A percentile compares a stretch with the other conserved stretches of the same genome.
These are phyloP conservation scores for Gonioctena quinquepunctata DNA, from an alignment of 1,140 invertebrate genomes.

Conservation along the genomic window DNA sequence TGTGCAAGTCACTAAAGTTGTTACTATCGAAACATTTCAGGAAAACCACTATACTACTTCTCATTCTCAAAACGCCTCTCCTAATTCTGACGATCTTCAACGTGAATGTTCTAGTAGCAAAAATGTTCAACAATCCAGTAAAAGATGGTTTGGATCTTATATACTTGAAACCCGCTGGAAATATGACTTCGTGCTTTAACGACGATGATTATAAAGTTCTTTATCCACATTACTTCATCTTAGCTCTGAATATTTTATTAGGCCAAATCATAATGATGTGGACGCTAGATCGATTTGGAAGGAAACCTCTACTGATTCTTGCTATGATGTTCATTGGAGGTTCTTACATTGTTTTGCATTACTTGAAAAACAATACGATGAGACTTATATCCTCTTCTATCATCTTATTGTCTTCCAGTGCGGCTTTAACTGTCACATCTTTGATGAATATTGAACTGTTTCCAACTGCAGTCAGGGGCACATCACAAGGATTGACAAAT, in stretches of 20 bases:
- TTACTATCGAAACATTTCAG: slow-evolving; percentile 9
- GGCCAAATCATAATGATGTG: slow-evolving; percentile 14
- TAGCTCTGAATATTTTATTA: background rate
- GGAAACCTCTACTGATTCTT: background rate
- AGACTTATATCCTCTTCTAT: slow-evolving; percentile 4
- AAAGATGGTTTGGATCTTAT: background rate
- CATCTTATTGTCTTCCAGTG: background rate
- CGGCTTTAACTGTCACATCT: background rate
- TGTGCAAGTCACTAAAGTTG: slow-evolving; percentile 13
- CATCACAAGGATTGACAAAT: slow-evolving; percentile 7
- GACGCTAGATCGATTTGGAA: slow-evolving; percentile 15
- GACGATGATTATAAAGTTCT: background rate
- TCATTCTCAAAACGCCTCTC: slow-evolving; percentile 13
- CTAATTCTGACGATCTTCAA: background rate
- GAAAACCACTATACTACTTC: background rate
- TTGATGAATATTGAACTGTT: slow-evolving; percentile 23
- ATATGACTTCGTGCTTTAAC: slow-evolving; percentile 6
- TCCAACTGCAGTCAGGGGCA: slow-evolving; percentile 27
- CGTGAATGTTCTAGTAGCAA: slow-evolving; percentile 15
- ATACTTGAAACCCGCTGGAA: background rate
- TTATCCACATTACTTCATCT: slow-evolving; percentile 5
- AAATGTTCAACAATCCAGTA: background rate
- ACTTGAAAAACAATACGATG: slow-evolving; percentile 1
- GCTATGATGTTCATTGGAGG: background rate
- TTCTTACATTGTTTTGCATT: slow-evolving; percentile 15